These are phyloP conservation scores for Graptemys geographica DNA, from an alignment of 2,797 vertebrate species.

Conservation along the genomic window DNA sequence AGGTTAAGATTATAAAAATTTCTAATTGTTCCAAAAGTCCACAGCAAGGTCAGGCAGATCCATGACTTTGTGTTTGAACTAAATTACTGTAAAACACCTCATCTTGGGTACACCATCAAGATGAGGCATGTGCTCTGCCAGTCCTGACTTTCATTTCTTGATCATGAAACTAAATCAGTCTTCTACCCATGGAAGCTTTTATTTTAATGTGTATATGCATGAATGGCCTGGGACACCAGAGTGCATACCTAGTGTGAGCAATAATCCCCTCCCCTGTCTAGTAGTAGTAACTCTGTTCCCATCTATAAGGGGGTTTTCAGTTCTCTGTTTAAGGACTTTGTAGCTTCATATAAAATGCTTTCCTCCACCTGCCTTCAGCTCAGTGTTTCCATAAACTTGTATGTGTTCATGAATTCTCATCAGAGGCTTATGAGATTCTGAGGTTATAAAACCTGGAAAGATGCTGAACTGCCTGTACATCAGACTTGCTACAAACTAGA, in stretches of 20 bases:
- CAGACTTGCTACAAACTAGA: background rate
- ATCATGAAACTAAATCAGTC: background rate
- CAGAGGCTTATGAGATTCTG: background rate
- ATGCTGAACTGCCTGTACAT: background rate
- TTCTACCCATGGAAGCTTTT: background rate
- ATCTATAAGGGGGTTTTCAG: background rate
- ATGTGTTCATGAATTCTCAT: background rate
- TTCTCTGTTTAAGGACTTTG: background rate
- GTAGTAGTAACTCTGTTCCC: background rate
- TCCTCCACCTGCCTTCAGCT: background rate
- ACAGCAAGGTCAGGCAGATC: background rate
- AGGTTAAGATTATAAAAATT: background rate
- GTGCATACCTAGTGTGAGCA: background rate
- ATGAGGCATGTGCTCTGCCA: background rate
- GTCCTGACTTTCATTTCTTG: rapidly evolving
- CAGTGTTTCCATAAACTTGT: background rate
- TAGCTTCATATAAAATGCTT: background rate
- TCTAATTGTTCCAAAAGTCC: no score
- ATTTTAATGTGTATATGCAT: rapidly evolving
- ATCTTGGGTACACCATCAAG: background rate
- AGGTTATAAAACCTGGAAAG: background rate
- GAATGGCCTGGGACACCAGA: background rate
- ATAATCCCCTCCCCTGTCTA: background rate
- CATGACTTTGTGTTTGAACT: background rate
- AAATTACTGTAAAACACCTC: background rate